Conservation (phyloP, 2,113 vertebrate species). For the Lagenorhynchus albirostris region DNA sequence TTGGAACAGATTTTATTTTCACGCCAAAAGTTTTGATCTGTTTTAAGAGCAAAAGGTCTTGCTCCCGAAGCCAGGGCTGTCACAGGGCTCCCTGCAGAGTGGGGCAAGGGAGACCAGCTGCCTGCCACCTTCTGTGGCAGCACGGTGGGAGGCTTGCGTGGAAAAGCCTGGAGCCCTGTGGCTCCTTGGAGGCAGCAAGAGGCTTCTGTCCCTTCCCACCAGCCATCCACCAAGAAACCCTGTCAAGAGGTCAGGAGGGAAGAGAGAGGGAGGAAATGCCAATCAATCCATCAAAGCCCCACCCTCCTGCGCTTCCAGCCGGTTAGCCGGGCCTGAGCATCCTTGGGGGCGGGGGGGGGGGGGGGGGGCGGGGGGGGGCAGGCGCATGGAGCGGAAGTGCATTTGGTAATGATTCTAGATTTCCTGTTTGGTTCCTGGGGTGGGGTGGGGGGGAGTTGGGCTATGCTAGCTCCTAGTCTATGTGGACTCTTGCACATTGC, state of each 20-base stretch:
- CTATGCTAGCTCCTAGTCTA: background rate
- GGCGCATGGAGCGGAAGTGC: slow-evolving; percentile 23
- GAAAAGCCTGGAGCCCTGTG: background rate
- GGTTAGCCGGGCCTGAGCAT: background rate
- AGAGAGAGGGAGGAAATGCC: slow-evolving; percentile 56
- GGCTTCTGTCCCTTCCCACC: slow-evolving; percentile 18
- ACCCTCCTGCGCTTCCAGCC: slow-evolving; percentile 3
- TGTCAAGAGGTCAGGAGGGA: background rate
- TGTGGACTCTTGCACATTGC: background rate
- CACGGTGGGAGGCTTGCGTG: slow-evolving; percentile 55
- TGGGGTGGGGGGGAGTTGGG: background rate
- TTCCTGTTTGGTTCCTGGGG: slow-evolving; percentile 71
- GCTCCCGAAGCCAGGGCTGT: slow-evolving; percentile 35
- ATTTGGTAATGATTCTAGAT: slow-evolving; percentile 69
- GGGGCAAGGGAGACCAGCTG: slow-evolving; percentile 56
- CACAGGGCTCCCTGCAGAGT: background rate
- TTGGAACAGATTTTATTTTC: slow-evolving; percentile 59
- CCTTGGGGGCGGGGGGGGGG: background rate
- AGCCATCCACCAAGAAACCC: background rate
- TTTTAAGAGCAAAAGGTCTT: slow-evolving; percentile 66
- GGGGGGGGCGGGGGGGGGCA: background rate
- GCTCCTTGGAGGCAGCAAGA: background rate
- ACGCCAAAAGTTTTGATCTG: slow-evolving; percentile 58
- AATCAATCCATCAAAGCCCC: slow-evolving; percentile 49
- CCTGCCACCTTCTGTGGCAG: slow-evolving; percentile 20